Evolutionary conservation across 2,888 invertebrate genomes (phyloP).

Genomic region (Leptinotarsa juncta): DNA sequence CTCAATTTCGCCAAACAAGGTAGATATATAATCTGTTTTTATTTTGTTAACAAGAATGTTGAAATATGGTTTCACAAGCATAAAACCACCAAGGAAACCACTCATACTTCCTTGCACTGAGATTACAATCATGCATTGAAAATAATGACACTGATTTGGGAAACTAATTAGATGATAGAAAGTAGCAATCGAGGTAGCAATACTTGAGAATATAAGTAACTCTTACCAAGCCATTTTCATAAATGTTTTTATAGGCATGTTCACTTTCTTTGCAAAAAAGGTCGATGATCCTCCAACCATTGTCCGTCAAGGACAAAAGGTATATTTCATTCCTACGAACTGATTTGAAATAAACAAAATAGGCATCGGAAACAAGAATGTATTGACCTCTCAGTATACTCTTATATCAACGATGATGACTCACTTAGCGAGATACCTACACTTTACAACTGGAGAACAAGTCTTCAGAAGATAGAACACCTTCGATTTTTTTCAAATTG

Average conservation of each 20-base stretch:
- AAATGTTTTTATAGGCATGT: background rate
- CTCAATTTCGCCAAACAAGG: background rate
- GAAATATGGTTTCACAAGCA: background rate
- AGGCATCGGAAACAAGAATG: constrained; percentile 52
- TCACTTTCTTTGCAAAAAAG: constrained; percentile 15
- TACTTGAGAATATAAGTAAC: constrained; percentile 21
- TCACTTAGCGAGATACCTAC: constrained; percentile 53
- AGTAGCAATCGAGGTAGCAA: constrained; percentile 3
- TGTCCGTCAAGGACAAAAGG: constrained; percentile 15
- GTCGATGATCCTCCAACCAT: constrained; percentile 1
- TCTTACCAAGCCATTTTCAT: constrained; percentile 19
- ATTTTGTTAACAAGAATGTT: constrained; percentile 7
- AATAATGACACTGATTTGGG: constrained; percentile 27
- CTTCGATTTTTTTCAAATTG: constrained; percentile 41
- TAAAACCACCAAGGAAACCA: background rate
- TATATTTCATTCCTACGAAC: constrained; percentile 22
- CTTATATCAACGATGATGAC: constrained; percentile 57
- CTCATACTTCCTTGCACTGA: background rate
- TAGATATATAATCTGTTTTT: constrained; percentile 4
- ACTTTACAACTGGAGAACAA: constrained; percentile 50
- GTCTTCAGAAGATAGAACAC: constrained; percentile 42
- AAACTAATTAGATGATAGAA: constrained; percentile 34
- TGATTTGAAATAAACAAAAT: constrained; percentile 30
- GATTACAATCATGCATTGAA: constrained; percentile 6
- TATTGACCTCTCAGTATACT: constrained; percentile 57